A percentile compares a stretch with the other conserved stretches of the same genome.
phyloP scores from a whole-genome alignment of 2,888 invertebrate species.

The Xiphydria camelus region DNA sequence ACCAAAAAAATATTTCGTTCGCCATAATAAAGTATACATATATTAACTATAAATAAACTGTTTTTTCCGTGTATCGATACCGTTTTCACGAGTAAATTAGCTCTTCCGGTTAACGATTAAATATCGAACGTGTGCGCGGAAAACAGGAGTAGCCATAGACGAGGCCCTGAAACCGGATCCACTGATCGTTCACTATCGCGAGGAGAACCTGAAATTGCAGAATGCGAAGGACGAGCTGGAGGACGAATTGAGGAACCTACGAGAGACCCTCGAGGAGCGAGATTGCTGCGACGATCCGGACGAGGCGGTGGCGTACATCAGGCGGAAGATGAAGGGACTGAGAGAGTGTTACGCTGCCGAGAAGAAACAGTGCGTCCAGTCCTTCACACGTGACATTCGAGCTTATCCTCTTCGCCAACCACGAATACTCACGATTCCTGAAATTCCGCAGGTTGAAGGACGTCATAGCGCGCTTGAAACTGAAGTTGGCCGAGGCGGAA shows the following conservation, averaged over 20 bases:
- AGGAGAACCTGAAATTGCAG: slow-evolving; percentile 42
- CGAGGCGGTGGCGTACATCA: slow-evolving; percentile 32
- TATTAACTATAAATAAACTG: too few relatives aligned
- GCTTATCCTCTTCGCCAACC: background rate
- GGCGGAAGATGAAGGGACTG: slow-evolving; percentile 37
- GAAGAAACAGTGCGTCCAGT: slow-evolving; percentile 40
- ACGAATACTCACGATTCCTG: background rate
- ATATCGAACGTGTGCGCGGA: too few relatives aligned
- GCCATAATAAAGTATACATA: too few relatives aligned
- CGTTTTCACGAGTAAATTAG: background rate
- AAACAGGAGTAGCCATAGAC: slow-evolving; percentile 39
- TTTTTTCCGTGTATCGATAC: too few relatives aligned
- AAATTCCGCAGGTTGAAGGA: slow-evolving; percentile 36
- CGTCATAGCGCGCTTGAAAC: slow-evolving; percentile 34
- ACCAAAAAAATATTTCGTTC: too few relatives aligned
- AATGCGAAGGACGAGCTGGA: slow-evolving; percentile 37
- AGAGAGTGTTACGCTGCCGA: slow-evolving; percentile 35
- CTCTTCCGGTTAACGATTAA: background rate
- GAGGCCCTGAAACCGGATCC: slow-evolving; percentile 43
- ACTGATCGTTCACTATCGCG: slow-evolving; percentile 40
- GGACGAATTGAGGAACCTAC: slow-evolving; percentile 42
- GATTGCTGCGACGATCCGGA: slow-evolving; percentile 37
- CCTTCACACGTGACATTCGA: too few relatives aligned
- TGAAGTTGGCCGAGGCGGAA: slow-evolving; percentile 37
- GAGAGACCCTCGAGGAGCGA: slow-evolving; percentile 40